These are phyloP conservation scores for Maniola hyperantus DNA, from an alignment of 2,888 invertebrate species.

Conservation along the genomic window DNA sequence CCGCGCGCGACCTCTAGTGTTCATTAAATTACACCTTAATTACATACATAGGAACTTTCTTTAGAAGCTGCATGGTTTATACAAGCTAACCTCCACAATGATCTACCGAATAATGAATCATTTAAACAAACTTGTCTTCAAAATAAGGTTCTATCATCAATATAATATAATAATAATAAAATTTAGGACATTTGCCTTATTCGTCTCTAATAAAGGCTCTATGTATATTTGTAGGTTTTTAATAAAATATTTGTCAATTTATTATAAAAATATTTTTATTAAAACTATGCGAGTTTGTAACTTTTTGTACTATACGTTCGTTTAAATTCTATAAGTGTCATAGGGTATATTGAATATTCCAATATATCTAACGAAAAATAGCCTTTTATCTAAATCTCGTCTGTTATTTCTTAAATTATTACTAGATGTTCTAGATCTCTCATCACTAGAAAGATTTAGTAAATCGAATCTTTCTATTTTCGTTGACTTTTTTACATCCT, in stretches of 20 bases:
- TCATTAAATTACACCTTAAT: slow-evolving; percentile 81
- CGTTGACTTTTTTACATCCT: background rate
- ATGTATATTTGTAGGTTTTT: background rate
- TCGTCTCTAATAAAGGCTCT: slow-evolving; percentile 25
- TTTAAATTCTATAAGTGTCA: background rate
- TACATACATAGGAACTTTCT: slow-evolving; percentile 83
- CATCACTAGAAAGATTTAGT: no score
- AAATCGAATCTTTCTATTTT: background rate
- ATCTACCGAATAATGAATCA: slow-evolving; percentile 76
- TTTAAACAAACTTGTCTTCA: slow-evolving; percentile 68
- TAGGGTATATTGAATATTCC: background rate
- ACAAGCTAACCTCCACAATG: slow-evolving; percentile 82
- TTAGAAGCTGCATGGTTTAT: slow-evolving; percentile 83
- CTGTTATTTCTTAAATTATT: no score
- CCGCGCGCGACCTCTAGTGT: slow-evolving; percentile 69
- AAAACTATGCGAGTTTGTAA: background rate
- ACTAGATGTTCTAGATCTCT: no score
- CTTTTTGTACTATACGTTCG: background rate
- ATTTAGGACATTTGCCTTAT: slow-evolving; percentile 23
- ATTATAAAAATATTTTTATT: slow-evolving; percentile 17
- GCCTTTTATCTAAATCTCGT: no score
- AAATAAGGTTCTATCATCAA: slow-evolving; percentile 41
- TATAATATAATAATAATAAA: slow-evolving; percentile 41
- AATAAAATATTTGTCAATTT: background rate
- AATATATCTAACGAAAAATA: no score